A percentile compares a stretch with the other conserved stretches of the same genome.
These are phyloP conservation scores for Drosophila kikkawai DNA, from an alignment of 1,140 invertebrate genomes.

Conservation along the genomic window DNA sequence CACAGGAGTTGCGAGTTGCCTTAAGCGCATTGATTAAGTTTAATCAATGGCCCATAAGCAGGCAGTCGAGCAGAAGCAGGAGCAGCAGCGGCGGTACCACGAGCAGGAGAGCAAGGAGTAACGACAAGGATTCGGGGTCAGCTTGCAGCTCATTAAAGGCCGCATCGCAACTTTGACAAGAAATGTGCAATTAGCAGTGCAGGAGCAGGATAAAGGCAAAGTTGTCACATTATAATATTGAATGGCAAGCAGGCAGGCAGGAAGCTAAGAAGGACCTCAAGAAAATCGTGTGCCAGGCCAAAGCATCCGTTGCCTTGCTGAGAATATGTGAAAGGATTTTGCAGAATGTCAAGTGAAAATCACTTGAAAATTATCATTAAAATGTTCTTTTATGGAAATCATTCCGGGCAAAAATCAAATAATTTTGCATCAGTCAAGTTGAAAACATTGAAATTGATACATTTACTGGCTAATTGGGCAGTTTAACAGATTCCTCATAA, in stretches of 20 bases:
- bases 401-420: neutral
- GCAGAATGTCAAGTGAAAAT: neutral
- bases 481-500: neutral
- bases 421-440: neutral
- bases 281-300: neutral
- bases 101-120: neutral
- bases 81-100: neutral
- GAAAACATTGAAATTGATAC: neutral
- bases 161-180: conserved; percentile 67
- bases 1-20: conserved; percentile 71
- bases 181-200: conserved; percentile 76
- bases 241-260: conserved; percentile 53
- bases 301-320: neutral
- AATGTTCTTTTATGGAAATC: neutral
- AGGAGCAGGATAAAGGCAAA: conserved; percentile 24
- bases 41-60: conserved; percentile 82
- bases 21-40: conserved; percentile 81
- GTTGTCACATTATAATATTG: conserved; percentile 81
- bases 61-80: conserved; percentile 20
- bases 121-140: conserved; percentile 35
- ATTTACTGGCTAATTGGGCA: neutral
- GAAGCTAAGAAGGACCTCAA: conserved; percentile 11
- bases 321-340: conserved; percentile 1
- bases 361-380: conserved; percentile 9
- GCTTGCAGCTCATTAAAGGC: conserved; percentile 67